These are phyloP conservation scores for Agrilus cyanescens DNA, from an alignment of 2,888 invertebrate species.

Conservation along the genomic window DNA sequence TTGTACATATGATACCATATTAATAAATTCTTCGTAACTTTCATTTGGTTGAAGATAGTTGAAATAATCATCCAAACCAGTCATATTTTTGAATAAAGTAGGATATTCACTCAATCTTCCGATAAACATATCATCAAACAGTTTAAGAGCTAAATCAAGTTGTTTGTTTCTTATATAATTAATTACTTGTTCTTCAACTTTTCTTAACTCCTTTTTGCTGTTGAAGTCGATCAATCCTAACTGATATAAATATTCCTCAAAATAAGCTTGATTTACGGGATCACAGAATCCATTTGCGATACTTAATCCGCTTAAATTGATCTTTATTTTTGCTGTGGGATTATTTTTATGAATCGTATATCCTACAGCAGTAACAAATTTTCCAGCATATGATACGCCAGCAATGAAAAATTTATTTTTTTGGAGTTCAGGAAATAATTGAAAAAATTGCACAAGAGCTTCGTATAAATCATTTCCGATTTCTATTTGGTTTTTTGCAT, in stretches of 20 bases:
- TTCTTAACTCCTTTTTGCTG: constrained; percentile 45
- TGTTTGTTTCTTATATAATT: constrained; percentile 50
- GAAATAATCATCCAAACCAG: constrained; percentile 58
- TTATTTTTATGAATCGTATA: constrained; percentile 52
- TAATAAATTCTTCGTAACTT: constrained; percentile 26
- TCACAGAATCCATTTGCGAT: constrained; percentile 67
- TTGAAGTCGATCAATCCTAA: constrained; percentile 52
- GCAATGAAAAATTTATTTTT: constrained; percentile 65
- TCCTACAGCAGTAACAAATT: constrained; percentile 47
- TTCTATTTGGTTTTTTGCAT: constrained; percentile 64
- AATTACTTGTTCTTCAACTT: constrained; percentile 45
- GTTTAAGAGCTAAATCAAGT: constrained; percentile 56
- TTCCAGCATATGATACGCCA: constrained; percentile 74
- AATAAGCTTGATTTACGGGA: constrained; percentile 56
- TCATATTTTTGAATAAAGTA: constrained; percentile 53
- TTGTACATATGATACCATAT: constrained; percentile 19
- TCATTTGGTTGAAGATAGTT: constrained; percentile 52
- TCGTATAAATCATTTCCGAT: constrained; percentile 70
- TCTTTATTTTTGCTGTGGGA: constrained; percentile 39
- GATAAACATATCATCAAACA: constrained; percentile 59
- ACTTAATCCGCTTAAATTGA: constrained; percentile 51
- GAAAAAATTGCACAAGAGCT: constrained; percentile 69
- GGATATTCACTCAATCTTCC: constrained; percentile 22
- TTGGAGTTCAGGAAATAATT: constrained; percentile 59
- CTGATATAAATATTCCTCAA: constrained; percentile 62